Percentiles rank a stretch among this genome's conserved stretches.
Conservation (phyloP, 2,797 vertebrate genomes). For the Cryptoblepharus egeriae region DNA sequence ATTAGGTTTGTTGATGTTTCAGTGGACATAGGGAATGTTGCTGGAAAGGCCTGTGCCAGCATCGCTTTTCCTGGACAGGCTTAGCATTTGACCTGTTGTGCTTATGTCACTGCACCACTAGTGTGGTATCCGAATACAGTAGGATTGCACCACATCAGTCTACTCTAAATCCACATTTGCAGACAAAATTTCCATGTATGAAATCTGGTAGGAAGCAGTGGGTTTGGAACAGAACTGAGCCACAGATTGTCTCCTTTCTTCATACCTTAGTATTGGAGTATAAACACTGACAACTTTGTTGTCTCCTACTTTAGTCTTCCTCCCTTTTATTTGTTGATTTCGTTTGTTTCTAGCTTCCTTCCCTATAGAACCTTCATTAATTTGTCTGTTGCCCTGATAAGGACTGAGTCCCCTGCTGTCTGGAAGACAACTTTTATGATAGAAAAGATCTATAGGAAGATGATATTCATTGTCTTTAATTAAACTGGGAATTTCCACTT, state of each 20-base stretch:
- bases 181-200: neutral
- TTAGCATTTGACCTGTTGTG: no score
- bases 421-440: constrained; percentile 53
- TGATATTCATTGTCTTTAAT: constrained; percentile 54
- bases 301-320: neutral
- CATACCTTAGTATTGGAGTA: neutral
- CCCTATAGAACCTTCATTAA: constrained; percentile 21
- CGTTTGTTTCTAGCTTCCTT: constrained; percentile 13
- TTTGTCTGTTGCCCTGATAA: neutral
- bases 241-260: neutral
- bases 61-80: no score
- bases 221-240: neutral
- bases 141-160: neutral
- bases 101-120: no score
- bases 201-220: neutral
- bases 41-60: no score
- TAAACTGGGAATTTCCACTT: constrained; percentile 68
- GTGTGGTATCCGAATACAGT: no score
- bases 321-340: constrained; percentile 3
- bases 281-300: neutral
- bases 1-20: no score
- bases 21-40: no score
- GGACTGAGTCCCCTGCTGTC: constrained; percentile 31
- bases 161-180: neutral
- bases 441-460: constrained; percentile 49